Evolutionary conservation across 2,888 invertebrate genomes (phyloP), one percentile per base, ranked within the genome.

Genomic region (Cheiracanthium punctorium): DNA sequence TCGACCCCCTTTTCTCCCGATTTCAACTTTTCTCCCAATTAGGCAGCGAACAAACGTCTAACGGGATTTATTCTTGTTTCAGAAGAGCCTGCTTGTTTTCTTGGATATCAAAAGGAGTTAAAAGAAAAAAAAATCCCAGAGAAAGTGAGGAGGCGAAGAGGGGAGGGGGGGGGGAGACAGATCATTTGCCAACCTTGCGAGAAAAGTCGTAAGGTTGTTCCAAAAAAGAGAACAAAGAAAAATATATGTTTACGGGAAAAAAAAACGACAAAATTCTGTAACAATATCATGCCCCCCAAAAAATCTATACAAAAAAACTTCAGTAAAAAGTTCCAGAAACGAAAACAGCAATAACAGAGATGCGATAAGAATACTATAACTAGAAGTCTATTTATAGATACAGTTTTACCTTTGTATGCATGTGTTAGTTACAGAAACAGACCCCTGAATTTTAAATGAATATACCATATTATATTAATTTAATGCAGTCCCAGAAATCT

Each of bases 41-140:
- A 84, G 77, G 52, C n/a, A 67, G 33, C 43, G 67, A 84, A 84
- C 77, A 77, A 84, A 84, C 58, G 67, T 69, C 77, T 84, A 77
- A 84, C 77, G 67, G 77, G 77, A 84, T 84, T 84, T 84, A 79
- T 84, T 84, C 82, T 84, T 77, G 77, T 77, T 77, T 69, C 82
- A 64, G 75, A 65, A 76, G 64, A 64, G 70, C 41, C 70, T 52
- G 72, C 43, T 84, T 84, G 77, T 84, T 84, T n/a, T 84, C 71
- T 69, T 24, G 64, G 64, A 41, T 71, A 82, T 82, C 75, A 82
- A 52, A 82, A 24, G 32, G 20, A 29, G 76, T 82, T 70, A 82
- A 52, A 82, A 24, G 32, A 24, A 29, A 37, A 76, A 82, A 77
- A 76, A 72, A 77, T n/a, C 17, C n/a, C n/a, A 41, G 52, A n/a